phyloP scores from a whole-genome alignment of 1,140 invertebrate genomes.

The Drosophila pandora region DNA sequence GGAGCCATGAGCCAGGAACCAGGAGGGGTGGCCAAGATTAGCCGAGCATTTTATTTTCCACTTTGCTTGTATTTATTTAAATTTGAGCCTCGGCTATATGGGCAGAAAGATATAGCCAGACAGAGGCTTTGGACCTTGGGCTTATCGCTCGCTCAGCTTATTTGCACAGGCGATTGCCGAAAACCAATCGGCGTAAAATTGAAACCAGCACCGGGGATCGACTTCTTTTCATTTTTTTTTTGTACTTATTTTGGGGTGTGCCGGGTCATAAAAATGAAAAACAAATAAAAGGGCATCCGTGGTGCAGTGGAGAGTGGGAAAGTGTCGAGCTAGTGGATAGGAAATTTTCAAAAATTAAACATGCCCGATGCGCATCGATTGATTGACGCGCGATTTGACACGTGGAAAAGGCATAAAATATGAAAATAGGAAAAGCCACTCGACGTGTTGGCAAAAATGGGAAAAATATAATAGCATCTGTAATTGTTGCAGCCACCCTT shows the following conservation, averaged over 20 bases:
- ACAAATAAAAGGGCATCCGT: constrained; percentile 71
- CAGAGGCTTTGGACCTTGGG: constrained; percentile 41
- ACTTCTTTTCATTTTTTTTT: constrained; percentile 1
- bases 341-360: constrained; percentile 79
- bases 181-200: constrained; percentile 83
- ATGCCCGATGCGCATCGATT: constrained; percentile 66
- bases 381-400: constrained; percentile 82
- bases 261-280: constrained; percentile 75
- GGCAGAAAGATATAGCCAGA: constrained; percentile 28
- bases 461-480: constrained; percentile 37
- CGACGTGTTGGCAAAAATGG: constrained; percentile 10
- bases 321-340: constrained; percentile 61
- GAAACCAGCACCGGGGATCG: constrained; percentile 71
- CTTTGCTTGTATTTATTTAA: constrained; percentile 81
- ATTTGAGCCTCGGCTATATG: constrained; percentile 55
- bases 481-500: constrained; percentile 77
- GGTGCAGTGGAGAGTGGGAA: neutral
- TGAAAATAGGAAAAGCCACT: constrained; percentile 44
- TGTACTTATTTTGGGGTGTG: constrained; percentile 42
- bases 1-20: neutral
- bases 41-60: constrained; percentile 70
- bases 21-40: constrained; percentile 28
- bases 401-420: constrained; percentile 78
- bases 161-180: constrained; percentile 83
- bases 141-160: constrained; percentile 79